phyloP scores from a whole-genome alignment of 2,888 invertebrate species.

The Plutella xylostella region DNA sequence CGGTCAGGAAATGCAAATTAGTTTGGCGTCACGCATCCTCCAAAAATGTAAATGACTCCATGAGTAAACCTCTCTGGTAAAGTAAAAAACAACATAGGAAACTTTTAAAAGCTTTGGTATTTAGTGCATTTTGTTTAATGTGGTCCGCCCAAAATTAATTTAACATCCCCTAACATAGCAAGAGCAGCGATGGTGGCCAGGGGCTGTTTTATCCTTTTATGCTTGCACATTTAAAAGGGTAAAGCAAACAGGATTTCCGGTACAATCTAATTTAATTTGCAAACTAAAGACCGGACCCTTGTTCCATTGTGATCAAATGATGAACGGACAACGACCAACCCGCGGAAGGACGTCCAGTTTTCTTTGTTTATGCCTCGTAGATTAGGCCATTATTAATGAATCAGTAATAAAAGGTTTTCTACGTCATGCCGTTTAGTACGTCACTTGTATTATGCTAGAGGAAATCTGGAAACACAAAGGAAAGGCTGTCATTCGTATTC shows the following conservation, averaged over 20 bases:
- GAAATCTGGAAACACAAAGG: no score
- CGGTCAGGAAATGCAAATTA: conserved; percentile 47
- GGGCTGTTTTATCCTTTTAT: conserved; percentile 29
- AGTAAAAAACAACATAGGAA: no score
- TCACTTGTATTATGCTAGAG: background rate
- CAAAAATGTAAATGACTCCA: conserved; percentile 61
- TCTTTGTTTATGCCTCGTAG: conserved; percentile 41
- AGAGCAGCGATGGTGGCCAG: background rate
- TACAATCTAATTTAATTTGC: conserved; percentile 54
- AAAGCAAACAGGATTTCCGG: conserved; percentile 40
- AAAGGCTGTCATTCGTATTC: no score
- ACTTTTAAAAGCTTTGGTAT: conserved; percentile 1
- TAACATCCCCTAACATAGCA: background rate
- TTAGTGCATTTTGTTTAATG: background rate
- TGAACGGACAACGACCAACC: conserved; percentile 37
- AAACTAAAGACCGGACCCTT: conserved; percentile 30
- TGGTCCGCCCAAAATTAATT: background rate
- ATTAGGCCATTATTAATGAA: conserved; percentile 47
- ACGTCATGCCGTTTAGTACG: conserved; percentile 29
- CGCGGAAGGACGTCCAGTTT: conserved; percentile 22
- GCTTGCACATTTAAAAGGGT: conserved; percentile 51
- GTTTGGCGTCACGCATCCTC: conserved; percentile 39
- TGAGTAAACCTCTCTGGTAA: conserved; percentile 44
- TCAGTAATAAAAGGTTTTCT: conserved; percentile 32
- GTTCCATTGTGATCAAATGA: conserved; percentile 32